Percentiles rank a stretch among this genome's conserved stretches.
Evolutionary conservation across 2,113 vertebrate genomes (phyloP).

Genomic region (Axis porcinus): DNA sequence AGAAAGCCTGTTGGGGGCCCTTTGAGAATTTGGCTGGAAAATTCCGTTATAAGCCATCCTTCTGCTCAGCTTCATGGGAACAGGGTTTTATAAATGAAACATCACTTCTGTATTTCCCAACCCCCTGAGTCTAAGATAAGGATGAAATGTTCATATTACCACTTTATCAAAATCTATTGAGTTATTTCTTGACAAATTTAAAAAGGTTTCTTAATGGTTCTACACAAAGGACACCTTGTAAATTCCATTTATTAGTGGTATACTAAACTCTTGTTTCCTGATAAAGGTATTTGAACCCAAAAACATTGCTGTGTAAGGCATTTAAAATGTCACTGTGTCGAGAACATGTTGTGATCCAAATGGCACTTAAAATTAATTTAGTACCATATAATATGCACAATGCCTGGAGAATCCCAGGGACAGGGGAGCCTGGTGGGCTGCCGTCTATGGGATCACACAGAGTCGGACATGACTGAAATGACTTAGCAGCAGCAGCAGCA

Average conservation of each 20-base stretch:
- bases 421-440: too few relatives aligned
- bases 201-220: slow-evolving; percentile 9
- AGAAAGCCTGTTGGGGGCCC: slow-evolving; percentile 70
- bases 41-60: slow-evolving; percentile 50
- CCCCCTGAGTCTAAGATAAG: background rate
- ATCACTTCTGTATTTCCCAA: background rate
- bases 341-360: background rate
- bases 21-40: slow-evolving; percentile 66
- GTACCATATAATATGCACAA: background rate
- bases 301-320: background rate
- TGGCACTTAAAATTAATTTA: slow-evolving; percentile 31
- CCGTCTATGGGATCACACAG: too few relatives aligned
- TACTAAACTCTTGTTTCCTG: slow-evolving; percentile 11
- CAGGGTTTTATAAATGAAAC: slow-evolving; percentile 63
- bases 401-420: background rate
- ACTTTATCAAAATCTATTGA: slow-evolving; percentile 31
- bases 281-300: slow-evolving; percentile 1
- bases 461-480: too few relatives aligned
- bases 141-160: slow-evolving; percentile 2
- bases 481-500: too few relatives aligned
- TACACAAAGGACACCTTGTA: background rate
- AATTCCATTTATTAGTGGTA: background rate
- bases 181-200: slow-evolving; percentile 16
- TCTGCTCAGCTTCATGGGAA: slow-evolving; percentile 67
- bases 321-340: background rate